Evolutionary conservation across 2,113 vertebrate genomes (phyloP).

Genomic region (Ramphastos sulfuratus): DNA sequence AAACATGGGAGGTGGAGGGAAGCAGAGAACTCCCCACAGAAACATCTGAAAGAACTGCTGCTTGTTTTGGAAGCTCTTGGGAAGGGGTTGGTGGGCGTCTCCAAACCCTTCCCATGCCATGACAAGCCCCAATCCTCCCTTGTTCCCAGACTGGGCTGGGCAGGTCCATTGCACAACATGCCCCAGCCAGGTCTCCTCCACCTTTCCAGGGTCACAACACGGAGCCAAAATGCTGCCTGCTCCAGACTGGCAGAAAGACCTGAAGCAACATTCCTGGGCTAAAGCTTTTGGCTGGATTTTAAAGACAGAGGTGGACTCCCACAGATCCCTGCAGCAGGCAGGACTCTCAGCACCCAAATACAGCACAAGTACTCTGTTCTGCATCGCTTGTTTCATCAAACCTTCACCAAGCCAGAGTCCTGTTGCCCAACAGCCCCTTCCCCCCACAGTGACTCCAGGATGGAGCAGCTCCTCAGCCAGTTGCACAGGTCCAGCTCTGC

Average conservation of each 20-base stretch:
- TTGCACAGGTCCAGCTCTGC: background rate
- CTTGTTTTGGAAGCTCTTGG: background rate
- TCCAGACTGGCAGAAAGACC: background rate
- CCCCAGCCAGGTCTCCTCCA: background rate
- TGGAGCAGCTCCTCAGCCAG: background rate
- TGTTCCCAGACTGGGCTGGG: background rate
- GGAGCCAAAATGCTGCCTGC: background rate
- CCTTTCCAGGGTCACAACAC: background rate
- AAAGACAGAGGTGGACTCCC: background rate
- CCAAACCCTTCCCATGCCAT: background rate
- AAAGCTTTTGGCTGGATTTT: background rate
- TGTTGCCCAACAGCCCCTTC: background rate
- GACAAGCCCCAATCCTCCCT: background rate
- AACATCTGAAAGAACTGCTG: background rate
- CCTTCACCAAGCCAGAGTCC: background rate
- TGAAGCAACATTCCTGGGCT: background rate
- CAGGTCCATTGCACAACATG: background rate
- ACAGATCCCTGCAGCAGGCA: background rate
- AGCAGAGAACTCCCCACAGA: background rate
- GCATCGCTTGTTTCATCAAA: background rate
- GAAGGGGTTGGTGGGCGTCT: background rate
- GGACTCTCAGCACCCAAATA: background rate
- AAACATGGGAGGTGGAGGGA: background rate
- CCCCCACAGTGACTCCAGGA: background rate
- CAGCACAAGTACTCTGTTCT: background rate